phyloP scores from a whole-genome alignment of 2,888 invertebrate species.

The Biston betularia region DNA sequence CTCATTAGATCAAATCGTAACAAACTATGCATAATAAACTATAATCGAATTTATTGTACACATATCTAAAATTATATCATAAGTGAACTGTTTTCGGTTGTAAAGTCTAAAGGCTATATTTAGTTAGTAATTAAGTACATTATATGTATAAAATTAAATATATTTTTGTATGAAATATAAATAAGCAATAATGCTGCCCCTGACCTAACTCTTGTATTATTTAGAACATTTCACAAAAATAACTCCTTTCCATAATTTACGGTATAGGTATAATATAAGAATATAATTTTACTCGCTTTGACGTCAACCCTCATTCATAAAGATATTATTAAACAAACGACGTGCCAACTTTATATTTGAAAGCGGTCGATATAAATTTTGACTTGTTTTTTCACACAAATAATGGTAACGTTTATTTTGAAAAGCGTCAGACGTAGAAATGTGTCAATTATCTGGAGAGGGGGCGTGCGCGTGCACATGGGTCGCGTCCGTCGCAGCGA shows the following conservation, averaged over 20 bases:
- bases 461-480: slow-evolving; percentile 6
- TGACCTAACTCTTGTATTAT: slow-evolving; percentile 37
- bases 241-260: slow-evolving; percentile 34
- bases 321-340: slow-evolving; percentile 58
- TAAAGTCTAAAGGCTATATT: slow-evolving; percentile 30
- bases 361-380: slow-evolving; percentile 46
- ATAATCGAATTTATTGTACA: slow-evolving; percentile 40
- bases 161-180: slow-evolving; percentile 20
- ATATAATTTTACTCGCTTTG: slow-evolving; percentile 53
- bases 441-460: slow-evolving; percentile 8
- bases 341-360: slow-evolving; percentile 61
- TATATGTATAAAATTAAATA: slow-evolving; percentile 2
- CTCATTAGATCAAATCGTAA: background rate
- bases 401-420: slow-evolving; percentile 51
- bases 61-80: slow-evolving; percentile 11
- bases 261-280: slow-evolving; percentile 38
- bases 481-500: slow-evolving; percentile 12
- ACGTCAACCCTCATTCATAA: slow-evolving; percentile 81
- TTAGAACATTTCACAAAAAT: slow-evolving; percentile 34
- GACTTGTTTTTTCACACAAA: slow-evolving; percentile 51
- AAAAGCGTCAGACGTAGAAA: slow-evolving; percentile 35
- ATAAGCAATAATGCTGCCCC: slow-evolving; percentile 30
- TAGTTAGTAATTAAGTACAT: slow-evolving; percentile 5
- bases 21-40: slow-evolving; percentile 19
- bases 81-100: slow-evolving; percentile 16